These are phyloP conservation scores for Seladonia tumulorum DNA, from an alignment of 2,888 invertebrate genomes.

Conservation along the genomic window DNA sequence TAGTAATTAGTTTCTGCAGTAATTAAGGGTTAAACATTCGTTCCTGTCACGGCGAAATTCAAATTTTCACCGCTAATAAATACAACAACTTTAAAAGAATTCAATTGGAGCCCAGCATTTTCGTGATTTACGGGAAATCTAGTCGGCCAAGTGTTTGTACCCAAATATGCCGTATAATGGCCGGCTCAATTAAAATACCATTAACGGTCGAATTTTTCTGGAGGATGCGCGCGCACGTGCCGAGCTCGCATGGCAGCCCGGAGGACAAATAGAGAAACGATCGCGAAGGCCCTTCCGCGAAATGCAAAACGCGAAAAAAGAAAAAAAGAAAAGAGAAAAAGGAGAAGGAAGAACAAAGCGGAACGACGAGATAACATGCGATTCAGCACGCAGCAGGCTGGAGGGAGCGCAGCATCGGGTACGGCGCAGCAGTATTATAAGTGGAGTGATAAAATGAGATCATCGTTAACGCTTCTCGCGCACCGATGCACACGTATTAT, in stretches of 20 bases:
- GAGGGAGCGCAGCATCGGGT: slow-evolving; percentile 48
- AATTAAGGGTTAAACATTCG: neutral
- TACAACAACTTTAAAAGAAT: neutral
- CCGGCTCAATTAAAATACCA: slow-evolving; percentile 27
- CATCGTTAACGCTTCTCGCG: slow-evolving; percentile 74
- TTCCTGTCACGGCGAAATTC: neutral
- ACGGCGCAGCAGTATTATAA: slow-evolving; percentile 69
- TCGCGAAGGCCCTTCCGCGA: slow-evolving; percentile 1
- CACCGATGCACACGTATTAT: slow-evolving; percentile 40
- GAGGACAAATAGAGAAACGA: slow-evolving; percentile 12
- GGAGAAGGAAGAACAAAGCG: neutral
- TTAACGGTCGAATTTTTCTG: slow-evolving; percentile 23
- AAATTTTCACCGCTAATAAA: neutral
- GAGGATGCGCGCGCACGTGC: slow-evolving; percentile 7
- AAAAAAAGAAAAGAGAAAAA: neutral
- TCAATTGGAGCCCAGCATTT: neutral
- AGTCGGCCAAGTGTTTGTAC: neutral
- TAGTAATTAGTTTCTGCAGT: neutral
- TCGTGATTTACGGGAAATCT: neutral
- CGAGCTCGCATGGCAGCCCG: neutral
- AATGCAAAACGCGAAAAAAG: slow-evolving; percentile 21
- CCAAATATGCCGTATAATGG: slow-evolving; percentile 11
- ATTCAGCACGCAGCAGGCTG: slow-evolving; percentile 36
- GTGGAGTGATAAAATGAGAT: slow-evolving; percentile 81
- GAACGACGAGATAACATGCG: slow-evolving; percentile 47